phyloP scores from a whole-genome alignment of 1,140 invertebrate genomes.

The Panonychus citri region DNA sequence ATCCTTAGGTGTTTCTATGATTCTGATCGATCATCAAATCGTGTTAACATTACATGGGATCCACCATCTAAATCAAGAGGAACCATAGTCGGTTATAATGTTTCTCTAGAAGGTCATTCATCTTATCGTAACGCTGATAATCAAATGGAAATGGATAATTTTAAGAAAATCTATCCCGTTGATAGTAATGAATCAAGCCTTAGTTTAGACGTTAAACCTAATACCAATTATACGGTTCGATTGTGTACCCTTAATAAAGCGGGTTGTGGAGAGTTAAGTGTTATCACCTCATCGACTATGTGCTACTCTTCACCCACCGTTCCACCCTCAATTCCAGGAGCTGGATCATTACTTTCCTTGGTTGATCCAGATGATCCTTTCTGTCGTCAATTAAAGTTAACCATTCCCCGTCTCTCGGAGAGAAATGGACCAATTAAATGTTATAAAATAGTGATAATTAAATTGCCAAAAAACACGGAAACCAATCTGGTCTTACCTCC shows the following conservation, averaged over 20 bases:
- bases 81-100: constrained; percentile 15
- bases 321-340: constrained; percentile 9
- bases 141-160: constrained; percentile 7
- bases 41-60: constrained; percentile 15
- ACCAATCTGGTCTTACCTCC: constrained; percentile 7
- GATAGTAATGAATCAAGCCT: constrained; percentile 8
- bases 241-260: constrained; percentile 14
- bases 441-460: constrained; percentile 13
- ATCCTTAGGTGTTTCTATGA: constrained; percentile 10
- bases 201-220: constrained; percentile 15
- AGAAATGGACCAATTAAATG: constrained; percentile 47
- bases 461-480: constrained; percentile 7
- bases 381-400: constrained; percentile 9
- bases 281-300: constrained; percentile 3
- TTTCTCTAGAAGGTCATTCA: constrained; percentile 10
- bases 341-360: constrained; percentile 6
- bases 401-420: constrained; percentile 45
- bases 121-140: constrained; percentile 10
- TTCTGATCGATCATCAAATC: constrained; percentile 5
- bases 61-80: constrained; percentile 13
- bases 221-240: constrained; percentile 19
- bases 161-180: constrained; percentile 9
- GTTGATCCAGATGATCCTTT: background rate
- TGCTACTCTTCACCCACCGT: constrained; percentile 11
- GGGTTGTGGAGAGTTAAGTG: constrained; percentile 12